Evolutionary conservation across 1,140 invertebrate genomes (phyloP), one percentile per base, ranked within the genome.

Genomic region (Pogonomyrmex barbatus): DNA sequence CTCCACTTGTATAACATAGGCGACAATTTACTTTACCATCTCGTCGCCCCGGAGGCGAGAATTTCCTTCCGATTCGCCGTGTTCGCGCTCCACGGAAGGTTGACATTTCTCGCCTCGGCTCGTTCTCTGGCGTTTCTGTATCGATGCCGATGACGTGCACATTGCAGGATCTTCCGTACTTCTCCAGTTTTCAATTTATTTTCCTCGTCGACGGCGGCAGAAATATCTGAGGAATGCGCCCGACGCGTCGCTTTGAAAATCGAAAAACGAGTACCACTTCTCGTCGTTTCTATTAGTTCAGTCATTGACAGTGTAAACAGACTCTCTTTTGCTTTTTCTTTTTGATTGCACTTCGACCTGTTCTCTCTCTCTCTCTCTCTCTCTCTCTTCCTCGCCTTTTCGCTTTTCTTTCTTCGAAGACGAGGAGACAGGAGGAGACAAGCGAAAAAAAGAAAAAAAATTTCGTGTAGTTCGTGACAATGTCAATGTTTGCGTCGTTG

Each of bases 401-500:
- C 56, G 52, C 62, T 89, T 73, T 12, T 76, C 68, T 73, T 65
- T 87, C 76, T 75, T 58, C 56, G 73, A 30, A 54, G 8, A 30
- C 45, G 39, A 63, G 24, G 24, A 39, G 30, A 36, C 24, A 17
- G 65, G 24, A 42, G 77, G 17, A 42, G 58, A 68, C n/a, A 14
- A 52, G 33, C 9, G 52, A 63, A 52, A 50, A 42, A 39, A 63
- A 62, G 45, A 17, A 85, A 54, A 76, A 76, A 56, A 50, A 87
- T 87, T 87, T 87, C 79, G 79, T 85, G 79, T 70, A 88, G 82
- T 83, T 88, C 89, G 92, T 92, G 92, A 93, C 91, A 93, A 93
- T 92, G 92, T 93, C 92, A 91, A 91, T 92, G 91, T 92, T 93
- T 93, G 91, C 88, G 87, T 90, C 84, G 90, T 93, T 92, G 88